Base-by-base conservation (phyloP, 2,797 vertebrate genomes). In the Microctenopoma lineatum region DNA sequence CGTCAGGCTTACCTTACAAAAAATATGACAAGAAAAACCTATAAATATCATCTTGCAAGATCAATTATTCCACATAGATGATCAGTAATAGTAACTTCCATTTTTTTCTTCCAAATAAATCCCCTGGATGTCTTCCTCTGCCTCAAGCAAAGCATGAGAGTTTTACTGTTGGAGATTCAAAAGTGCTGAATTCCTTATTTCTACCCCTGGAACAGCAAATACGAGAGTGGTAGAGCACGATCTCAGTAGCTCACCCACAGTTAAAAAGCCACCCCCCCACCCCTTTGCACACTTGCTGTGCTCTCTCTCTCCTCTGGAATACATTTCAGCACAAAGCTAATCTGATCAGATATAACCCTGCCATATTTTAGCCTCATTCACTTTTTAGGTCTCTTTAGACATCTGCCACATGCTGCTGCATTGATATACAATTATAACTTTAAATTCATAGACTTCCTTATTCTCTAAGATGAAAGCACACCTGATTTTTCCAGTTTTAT, bases 1-100 rank as follows among this genome's bases (percentile, higher is more conserved):
- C 3, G 42, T 34, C 39, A 62, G 25, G 11, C 92, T 92, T 93
- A 94, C 93, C 92, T 90, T 71, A 58, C 3, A 48, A 68, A 61
- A 75, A 59, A n/a, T 26, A 26, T 1, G 52, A 54, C 9, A 73
- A 36, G 8, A 84, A 59, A 25, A 78, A 84, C 57, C 61, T 82
- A 70, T 66, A 64, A 42, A 78, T 77, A 65, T 78, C 63, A 84
- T 88, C 67, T 70, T 45, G 29, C 46, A 47, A 70, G 44, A 75
- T 45, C 41, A n/a, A 57, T 61, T 57, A 64, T 79, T 85, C 79
- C 58, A 59, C 47, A 69, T 6, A 7, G 18, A 59, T 3, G 6
- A 54, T 59, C 6, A 60, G 5, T 55, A 25, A 42, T 2, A 4
- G n/a, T 27, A 58, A 67, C 21, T 48, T 54, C 25, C 5, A 26